phyloP scores from a whole-genome alignment of 2,797 vertebrate species.

The Sebastes paucispinis region DNA sequence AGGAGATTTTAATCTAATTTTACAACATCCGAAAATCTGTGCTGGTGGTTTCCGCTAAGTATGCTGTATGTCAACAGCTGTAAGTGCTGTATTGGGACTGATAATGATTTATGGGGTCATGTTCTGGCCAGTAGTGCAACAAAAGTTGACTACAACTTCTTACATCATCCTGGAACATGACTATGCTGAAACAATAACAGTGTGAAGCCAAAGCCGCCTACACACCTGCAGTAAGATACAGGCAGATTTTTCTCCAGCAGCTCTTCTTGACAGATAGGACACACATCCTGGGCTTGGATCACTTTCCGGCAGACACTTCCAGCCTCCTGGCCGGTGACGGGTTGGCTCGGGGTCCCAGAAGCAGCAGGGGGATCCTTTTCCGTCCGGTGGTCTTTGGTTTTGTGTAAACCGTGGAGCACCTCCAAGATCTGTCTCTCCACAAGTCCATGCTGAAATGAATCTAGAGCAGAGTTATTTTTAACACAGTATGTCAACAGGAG shows the following conservation, averaged over 20 bases:
- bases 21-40: constrained; percentile 26
- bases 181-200: constrained; percentile 4
- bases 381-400: constrained; percentile 16
- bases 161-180: constrained; percentile 1
- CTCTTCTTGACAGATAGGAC: constrained; percentile 83
- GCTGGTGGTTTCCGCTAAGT: constrained; percentile 13
- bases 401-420: constrained; percentile 71
- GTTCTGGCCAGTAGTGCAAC: constrained; percentile 16
- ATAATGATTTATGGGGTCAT: constrained; percentile 19
- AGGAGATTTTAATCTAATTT: background rate
- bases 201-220: background rate
- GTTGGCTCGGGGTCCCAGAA: background rate
- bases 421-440: constrained; percentile 79
- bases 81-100: background rate
- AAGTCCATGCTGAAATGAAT: constrained; percentile 79
- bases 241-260: constrained; percentile 78
- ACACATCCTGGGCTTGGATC: constrained; percentile 74
- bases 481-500: background rate
- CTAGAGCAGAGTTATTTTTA: constrained; percentile 48
- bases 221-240: constrained; percentile 82
- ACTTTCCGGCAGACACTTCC: constrained; percentile 66
- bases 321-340: constrained; percentile 4
- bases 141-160: background rate
- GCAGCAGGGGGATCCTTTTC: background rate
- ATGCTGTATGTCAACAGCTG: constrained; percentile 28